These are phyloP conservation scores for Peromyscus melanophrys DNA, from an alignment of 2,797 vertebrate genomes.

Conservation along the genomic window DNA sequence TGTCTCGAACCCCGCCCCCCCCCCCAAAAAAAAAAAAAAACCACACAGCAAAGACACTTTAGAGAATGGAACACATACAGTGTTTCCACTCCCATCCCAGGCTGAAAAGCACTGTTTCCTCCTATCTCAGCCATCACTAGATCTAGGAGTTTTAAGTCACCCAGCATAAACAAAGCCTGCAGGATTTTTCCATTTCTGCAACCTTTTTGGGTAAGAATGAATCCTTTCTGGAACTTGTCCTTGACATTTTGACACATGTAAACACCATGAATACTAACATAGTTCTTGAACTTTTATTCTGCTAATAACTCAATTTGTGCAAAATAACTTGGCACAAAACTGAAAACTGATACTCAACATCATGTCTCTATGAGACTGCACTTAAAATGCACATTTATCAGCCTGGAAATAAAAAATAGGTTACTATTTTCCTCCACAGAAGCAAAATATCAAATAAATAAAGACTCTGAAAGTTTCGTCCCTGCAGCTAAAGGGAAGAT, in stretches of 20 bases:
- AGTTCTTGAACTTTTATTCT: slow-evolving; percentile 39
- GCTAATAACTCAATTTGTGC: slow-evolving; percentile 44
- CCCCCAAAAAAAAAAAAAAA: no score
- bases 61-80: background rate
- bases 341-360: slow-evolving; percentile 46
- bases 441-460: slow-evolving; percentile 47
- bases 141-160: background rate
- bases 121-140: background rate
- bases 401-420: slow-evolving; percentile 63
- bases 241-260: background rate
- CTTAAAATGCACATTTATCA: slow-evolving; percentile 25
- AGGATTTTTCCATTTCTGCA: background rate
- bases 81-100: background rate
- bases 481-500: background rate
- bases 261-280: background rate
- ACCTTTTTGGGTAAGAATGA: background rate
- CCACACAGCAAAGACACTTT: background rate
- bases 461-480: background rate
- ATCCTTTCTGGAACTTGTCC: slow-evolving; percentile 22
- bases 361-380: background rate
- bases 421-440: slow-evolving; percentile 37
- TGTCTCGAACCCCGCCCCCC: no score
- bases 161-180: background rate
- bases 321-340: slow-evolving; percentile 45
- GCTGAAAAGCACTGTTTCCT: background rate